phyloP scores from a whole-genome alignment of 2,797 vertebrate genomes.

The Pseudochromis fuscus region DNA sequence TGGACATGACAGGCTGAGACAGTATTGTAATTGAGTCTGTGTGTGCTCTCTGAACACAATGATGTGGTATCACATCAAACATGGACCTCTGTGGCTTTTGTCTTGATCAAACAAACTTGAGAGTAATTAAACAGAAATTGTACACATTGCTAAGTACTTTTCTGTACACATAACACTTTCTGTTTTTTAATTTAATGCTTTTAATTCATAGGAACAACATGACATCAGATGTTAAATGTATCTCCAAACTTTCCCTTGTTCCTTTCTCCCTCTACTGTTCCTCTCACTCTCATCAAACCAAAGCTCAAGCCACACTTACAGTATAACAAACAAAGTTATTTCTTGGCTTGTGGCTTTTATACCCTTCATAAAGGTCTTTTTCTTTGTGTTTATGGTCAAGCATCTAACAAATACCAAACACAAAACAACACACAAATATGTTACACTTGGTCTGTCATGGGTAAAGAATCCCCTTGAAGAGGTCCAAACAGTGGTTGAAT shows the following conservation, averaged over 20 bases:
- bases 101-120: not conserved
- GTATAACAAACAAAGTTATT: not conserved
- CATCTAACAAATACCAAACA: not conserved
- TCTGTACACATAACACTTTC: not conserved
- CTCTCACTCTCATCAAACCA: too few species aligned
- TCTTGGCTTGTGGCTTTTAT: not conserved
- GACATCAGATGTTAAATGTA: not conserved
- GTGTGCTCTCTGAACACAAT: slow-evolving; percentile 1
- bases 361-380: not conserved
- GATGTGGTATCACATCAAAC: slow-evolving; percentile 6
- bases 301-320: too few species aligned
- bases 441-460: not conserved
- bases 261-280: too few species aligned
- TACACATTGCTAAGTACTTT: not conserved
- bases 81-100: not conserved
- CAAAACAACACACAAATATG: not conserved
- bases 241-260: too few species aligned
- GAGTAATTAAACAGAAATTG: not conserved
- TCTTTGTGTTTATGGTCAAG: not conserved
- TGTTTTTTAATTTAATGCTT: not conserved
- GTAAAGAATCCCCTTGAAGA: too few species aligned
- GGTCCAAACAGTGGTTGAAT: not conserved
- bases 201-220: not conserved
- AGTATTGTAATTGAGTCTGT: slow-evolving; percentile 10
- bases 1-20: not conserved